These are phyloP conservation scores for Cantharis lateralis DNA, from an alignment of 2,888 invertebrate genomes.

Conservation along the genomic window DNA sequence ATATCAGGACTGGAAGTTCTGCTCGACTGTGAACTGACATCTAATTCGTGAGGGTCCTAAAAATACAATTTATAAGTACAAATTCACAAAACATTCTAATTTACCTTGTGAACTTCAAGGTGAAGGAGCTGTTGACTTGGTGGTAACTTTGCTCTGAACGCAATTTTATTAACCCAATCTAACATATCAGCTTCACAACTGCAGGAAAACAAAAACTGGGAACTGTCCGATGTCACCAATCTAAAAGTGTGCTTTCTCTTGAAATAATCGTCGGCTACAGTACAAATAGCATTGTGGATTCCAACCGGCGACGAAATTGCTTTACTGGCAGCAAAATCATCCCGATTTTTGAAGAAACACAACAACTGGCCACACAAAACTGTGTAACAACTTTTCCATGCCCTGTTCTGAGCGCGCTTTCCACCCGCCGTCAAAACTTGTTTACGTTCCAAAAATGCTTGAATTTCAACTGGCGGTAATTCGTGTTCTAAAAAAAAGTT, in stretches of 20 bases:
- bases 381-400: conserved; percentile 94
- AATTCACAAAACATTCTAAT: background rate
- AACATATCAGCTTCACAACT: conserved; percentile 73
- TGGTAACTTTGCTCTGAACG: conserved; percentile 89
- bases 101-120: conserved; percentile 65
- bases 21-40: conserved; percentile 61
- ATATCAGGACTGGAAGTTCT: conserved; percentile 62
- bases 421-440: conserved; percentile 93
- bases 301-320: conserved; percentile 89
- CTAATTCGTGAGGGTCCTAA: conserved; percentile 52
- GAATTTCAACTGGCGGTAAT: conserved; percentile 90
- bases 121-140: conserved; percentile 87
- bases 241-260: conserved; percentile 95
- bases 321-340: conserved; percentile 86
- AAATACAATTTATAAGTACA: conserved; percentile 10
- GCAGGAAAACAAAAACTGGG: conserved; percentile 90
- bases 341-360: conserved; percentile 96
- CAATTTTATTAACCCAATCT: conserved; percentile 91
- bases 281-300: conserved; percentile 78
- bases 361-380: conserved; percentile 95
- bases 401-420: conserved; percentile 90
- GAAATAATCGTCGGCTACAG: conserved; percentile 89
- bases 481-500: conserved; percentile 50
- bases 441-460: conserved; percentile 90
- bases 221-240: conserved; percentile 83